Percentiles rank a stretch among this genome's conserved stretches.
These are phyloP conservation scores for Teleogryllus oceanicus DNA, from an alignment of 2,888 invertebrate genomes.

Conservation along the genomic window DNA sequence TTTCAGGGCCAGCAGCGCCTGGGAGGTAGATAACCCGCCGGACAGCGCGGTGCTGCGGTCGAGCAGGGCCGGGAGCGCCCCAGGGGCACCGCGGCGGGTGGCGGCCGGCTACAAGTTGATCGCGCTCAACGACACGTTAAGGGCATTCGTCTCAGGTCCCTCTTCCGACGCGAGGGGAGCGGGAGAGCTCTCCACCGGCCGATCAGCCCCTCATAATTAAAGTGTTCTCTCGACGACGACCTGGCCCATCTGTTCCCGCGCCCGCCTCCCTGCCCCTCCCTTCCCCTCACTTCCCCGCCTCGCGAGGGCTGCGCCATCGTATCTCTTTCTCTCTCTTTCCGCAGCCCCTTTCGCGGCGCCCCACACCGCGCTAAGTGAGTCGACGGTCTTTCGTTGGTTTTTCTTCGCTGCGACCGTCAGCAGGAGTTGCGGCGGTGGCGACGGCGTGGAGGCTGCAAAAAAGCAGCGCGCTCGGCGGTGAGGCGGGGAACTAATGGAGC, in stretches of 20 bases:
- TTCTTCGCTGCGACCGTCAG: neutral
- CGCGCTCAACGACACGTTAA: constrained; percentile 18
- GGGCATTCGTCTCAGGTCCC: constrained; percentile 2
- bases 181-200: neutral
- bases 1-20: too few relatives aligned
- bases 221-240: constrained; percentile 18
- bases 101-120: neutral
- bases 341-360: neutral
- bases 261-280: neutral
- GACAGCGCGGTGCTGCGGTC: neutral
- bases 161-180: neutral
- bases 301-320: too few relatives aligned
- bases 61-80: neutral
- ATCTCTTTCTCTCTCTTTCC: too few relatives aligned
- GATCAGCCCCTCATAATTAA: constrained; percentile 18
- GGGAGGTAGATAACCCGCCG: too few relatives aligned
- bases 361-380: neutral
- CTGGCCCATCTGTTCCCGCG: neutral
- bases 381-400: neutral
- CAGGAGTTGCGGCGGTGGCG: neutral
- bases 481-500: too few relatives aligned
- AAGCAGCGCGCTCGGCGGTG: too few relatives aligned
- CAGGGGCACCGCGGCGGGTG: neutral
- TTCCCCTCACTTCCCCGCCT: neutral
- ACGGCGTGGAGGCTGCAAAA: neutral